phyloP scores from a whole-genome alignment of 2,888 invertebrate genomes.

The Scrobipalpa costella region DNA sequence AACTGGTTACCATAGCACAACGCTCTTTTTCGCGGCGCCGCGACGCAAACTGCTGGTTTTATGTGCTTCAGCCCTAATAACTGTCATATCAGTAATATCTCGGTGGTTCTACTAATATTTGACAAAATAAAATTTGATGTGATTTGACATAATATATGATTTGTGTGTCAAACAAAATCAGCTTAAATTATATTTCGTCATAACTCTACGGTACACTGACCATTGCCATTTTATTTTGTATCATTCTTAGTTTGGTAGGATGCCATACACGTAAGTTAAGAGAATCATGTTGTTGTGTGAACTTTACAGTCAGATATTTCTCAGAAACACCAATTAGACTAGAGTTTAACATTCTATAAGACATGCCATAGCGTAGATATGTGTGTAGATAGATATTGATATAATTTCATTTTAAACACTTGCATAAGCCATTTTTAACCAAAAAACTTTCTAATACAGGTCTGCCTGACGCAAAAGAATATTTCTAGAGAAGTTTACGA shows the following conservation, averaged over 20 bases:
- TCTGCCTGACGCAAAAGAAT: slow-evolving; percentile 38
- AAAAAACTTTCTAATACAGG: slow-evolving; percentile 28
- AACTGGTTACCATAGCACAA: too few relatives aligned
- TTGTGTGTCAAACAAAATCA: too few relatives aligned
- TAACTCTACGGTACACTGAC: slow-evolving; percentile 28
- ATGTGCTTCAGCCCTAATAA: too few relatives aligned
- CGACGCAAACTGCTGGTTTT: too few relatives aligned
- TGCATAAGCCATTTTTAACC: slow-evolving; percentile 37
- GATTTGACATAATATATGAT: too few relatives aligned
- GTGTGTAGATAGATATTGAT: slow-evolving; percentile 34
- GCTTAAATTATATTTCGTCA: neutral
- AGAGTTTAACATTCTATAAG: slow-evolving; percentile 23
- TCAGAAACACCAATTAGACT: slow-evolving; percentile 29
- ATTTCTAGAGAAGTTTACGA: slow-evolving; percentile 30
- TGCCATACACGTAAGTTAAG: slow-evolving; percentile 14
- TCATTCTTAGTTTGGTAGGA: slow-evolving; percentile 29
- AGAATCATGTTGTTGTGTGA: slow-evolving; percentile 15
- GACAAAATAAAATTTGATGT: too few relatives aligned
- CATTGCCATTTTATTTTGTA: slow-evolving; percentile 39
- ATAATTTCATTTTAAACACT: slow-evolving; percentile 31
- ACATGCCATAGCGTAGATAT: slow-evolving; percentile 33
- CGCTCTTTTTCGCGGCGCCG: too few relatives aligned
- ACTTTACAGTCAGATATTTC: slow-evolving; percentile 19
- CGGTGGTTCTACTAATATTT: too few relatives aligned
- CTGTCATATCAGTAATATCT: neutral